Percentiles rank a stretch among this genome's conserved stretches.
Evolutionary conservation across 1,140 invertebrate species (phyloP).

Genomic region (Plectrocnemia conspersa): DNA sequence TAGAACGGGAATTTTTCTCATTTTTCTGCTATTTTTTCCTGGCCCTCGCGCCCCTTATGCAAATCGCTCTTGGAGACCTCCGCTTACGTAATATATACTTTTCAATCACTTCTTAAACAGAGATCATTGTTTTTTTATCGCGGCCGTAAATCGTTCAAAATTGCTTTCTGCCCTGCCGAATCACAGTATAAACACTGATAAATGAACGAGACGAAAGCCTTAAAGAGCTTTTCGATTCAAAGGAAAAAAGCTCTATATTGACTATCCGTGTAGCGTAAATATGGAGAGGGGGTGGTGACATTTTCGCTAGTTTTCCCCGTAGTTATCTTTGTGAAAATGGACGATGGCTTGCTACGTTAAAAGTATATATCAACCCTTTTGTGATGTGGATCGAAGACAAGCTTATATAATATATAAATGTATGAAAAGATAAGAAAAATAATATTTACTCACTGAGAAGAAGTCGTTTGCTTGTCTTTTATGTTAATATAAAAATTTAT

Average conservation of each 20-base stretch:
- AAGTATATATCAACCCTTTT: too few relatives aligned
- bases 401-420: too few relatives aligned
- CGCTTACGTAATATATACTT: slow-evolving; percentile 27
- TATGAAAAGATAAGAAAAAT: too few relatives aligned
- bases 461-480: too few relatives aligned
- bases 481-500: too few relatives aligned
- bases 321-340: too few relatives aligned
- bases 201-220: slow-evolving; percentile 30
- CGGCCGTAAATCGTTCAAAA: slow-evolving; percentile 27
- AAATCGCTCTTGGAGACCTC: background rate
- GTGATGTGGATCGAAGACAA: too few relatives aligned
- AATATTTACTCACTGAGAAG: too few relatives aligned
- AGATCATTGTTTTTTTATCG: slow-evolving; percentile 31
- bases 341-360: too few relatives aligned
- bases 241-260: slow-evolving; percentile 13
- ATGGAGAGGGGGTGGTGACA: too few relatives aligned
- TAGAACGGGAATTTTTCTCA: background rate
- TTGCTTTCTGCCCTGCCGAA: slow-evolving; percentile 26
- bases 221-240: slow-evolving; percentile 18
- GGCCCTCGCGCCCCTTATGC: slow-evolving; percentile 7
- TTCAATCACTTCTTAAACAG: slow-evolving; percentile 28
- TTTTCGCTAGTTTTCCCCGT: too few relatives aligned
- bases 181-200: slow-evolving; percentile 33
- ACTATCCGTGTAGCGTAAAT: slow-evolving; percentile 13
- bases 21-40: too few relatives aligned